Base-by-base conservation (phyloP, 2,113 vertebrate genomes). In the Calonectris borealis region DNA sequence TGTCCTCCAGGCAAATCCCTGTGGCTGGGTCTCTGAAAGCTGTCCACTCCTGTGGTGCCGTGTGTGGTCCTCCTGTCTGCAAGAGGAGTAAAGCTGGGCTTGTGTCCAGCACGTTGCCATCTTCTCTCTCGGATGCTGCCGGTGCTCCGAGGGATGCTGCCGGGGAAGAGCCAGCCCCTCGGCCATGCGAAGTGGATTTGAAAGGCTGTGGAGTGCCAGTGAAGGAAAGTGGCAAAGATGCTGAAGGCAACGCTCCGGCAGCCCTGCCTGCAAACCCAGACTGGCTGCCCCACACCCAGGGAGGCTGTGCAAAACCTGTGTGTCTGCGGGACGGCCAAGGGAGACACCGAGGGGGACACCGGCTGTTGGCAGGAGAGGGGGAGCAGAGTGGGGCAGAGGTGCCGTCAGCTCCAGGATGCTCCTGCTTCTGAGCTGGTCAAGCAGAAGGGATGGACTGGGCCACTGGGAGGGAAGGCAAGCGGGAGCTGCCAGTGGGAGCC, bases 221-320 rank as follows among this genome's bases (percentile, higher is more conserved):
- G 6, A 76, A 44, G 54, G 42, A 64, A 26, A 79, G 64, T 6
- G 3, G 24, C 49, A 57, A 72, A 46, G 76, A 98, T 98, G 98
- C 54, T 97, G 54, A 95, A 82, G 69, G 61, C 96, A 10, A 93
- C 77, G 22, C 49, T 95, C 7, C 40, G 4, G 38, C 97, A 97
- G 73, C 55, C 96, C 72, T 96, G 94, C 65, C 94, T 97, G 57
- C 94, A 92, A 5, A 19, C 89, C 29, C 93, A 92, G 10, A 29
- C 96, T 40, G 22, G 57, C 89, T 73, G 49, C 57, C 44, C 89
- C 0, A 5, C 38, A 2, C 31, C 92, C 10, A 9, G 71, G 0
- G 14, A 96, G 83, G 65, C 57, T 38, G 86, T 21, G 9, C 88
- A 90, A 25, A 17, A 16, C 27, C 34, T 71, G 4, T 36, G 87